These are phyloP conservation scores for Euclidia mi DNA, from an alignment of 2,888 invertebrate genomes.

Conservation along the genomic window DNA sequence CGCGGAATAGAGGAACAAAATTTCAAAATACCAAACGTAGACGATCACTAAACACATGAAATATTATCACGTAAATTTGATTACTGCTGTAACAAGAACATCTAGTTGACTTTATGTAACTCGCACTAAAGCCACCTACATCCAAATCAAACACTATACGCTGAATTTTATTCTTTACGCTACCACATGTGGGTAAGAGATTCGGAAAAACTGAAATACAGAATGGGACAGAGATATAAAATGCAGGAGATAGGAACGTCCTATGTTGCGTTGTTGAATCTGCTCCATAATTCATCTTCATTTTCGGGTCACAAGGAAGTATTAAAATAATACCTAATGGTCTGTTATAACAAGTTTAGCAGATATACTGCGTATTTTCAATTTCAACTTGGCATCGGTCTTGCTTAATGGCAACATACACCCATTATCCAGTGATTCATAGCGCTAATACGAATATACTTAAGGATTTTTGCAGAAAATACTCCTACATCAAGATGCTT, in stretches of 20 bases:
- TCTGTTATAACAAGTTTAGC: constrained; percentile 34
- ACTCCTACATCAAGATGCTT: constrained; percentile 30
- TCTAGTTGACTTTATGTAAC: constrained; percentile 3
- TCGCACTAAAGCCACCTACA: background rate
- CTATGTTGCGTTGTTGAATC: constrained; percentile 6
- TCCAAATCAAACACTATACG: too few species aligned
- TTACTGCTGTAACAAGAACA: background rate
- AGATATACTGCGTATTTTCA: constrained; percentile 51
- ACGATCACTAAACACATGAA: too few species aligned
- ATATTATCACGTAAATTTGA: too few species aligned
- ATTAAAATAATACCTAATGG: constrained; percentile 48
- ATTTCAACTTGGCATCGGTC: constrained; percentile 57
- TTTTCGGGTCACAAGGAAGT: constrained; percentile 32
- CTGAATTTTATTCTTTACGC: background rate
- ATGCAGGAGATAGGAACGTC: background rate
- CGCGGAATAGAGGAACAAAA: too few species aligned
- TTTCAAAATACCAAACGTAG: too few species aligned
- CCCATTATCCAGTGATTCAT: constrained; percentile 56
- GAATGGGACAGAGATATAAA: background rate
- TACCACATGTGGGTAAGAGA: background rate
- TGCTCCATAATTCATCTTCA: constrained; percentile 34
- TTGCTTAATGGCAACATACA: constrained; percentile 50
- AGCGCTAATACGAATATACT: constrained; percentile 51
- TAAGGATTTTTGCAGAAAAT: constrained; percentile 41
- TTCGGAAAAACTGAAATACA: background rate